Base-by-base conservation (phyloP, 2,113 vertebrate species). In the Natator depressus region DNA sequence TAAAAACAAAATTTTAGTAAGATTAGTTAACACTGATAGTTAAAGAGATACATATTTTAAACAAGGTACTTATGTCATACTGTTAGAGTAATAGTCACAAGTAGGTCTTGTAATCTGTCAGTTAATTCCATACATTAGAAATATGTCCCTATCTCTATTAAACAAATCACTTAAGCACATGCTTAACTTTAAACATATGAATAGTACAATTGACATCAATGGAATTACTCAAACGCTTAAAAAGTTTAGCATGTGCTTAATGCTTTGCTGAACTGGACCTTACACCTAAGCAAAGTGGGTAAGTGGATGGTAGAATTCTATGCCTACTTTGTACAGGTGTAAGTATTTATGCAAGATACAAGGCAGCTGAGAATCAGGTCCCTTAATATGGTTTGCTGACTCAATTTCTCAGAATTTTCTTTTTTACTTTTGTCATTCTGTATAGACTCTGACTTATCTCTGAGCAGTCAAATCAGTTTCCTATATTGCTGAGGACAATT, bases 1-100 rank as follows among this genome's bases (percentile, higher is more conserved):
- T 97, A 88, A 14, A 93, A 89, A 78, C 54, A 90, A 92, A 89
- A 19, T 69, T 3, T 49, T 42, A 85, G 19, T 62, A 91, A 50
- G 22, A 46, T 76, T 76, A 42, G 42, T 65, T 22, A 95, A 89
- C 25, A 42, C 8, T 59, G 89, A 8, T 3, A n/a, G 31, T 69
- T n/a, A 35, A 69, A 80, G 10, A 69, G 7, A 3, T 93, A n/a
- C 57, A 85, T 82, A 85, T 29, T 82, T 10, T 76, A 79, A n/a
- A 38, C 3, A 10, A 38, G 10, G n/a, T 46, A 76, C 38, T 75
- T 46, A 53, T 10, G 25, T 27, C 59, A 76, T 78, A 27, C 22
- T 46, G 6, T 82, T 89, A 85, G 14, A 65, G 47, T 50, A 90
- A 47, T 53, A 80, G 27, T 53, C 38, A 19, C 14, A 69, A 79